These are phyloP conservation scores for Tenualosa thibaudeaui DNA, from an alignment of 2,797 vertebrate species.

Conservation along the genomic window DNA sequence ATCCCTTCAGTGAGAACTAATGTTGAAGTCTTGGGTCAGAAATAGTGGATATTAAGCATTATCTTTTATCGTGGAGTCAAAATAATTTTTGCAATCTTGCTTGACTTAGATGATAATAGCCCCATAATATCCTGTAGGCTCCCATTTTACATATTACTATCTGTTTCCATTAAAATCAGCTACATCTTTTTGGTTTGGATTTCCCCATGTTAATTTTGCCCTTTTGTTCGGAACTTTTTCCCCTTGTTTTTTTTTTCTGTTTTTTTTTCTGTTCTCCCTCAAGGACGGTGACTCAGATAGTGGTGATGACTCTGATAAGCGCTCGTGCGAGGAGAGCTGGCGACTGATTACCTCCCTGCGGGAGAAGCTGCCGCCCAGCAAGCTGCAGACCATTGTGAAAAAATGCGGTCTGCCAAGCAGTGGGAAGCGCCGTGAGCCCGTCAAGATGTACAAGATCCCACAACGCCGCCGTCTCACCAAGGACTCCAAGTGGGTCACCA, in stretches of 20 bases:
- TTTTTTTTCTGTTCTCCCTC: constrained; percentile 86
- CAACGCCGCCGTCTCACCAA: constrained; percentile 95
- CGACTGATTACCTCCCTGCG: constrained; percentile 98
- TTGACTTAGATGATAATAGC: neutral
- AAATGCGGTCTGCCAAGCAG: constrained; percentile 99
- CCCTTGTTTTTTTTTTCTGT: constrained; percentile 69
- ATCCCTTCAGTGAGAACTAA: neutral
- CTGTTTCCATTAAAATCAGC: constrained; percentile 68
- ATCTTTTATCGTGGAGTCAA: neutral
- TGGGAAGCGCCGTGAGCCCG: constrained; percentile 92
- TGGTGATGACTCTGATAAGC: constrained; percentile 99
- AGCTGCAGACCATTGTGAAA: constrained; percentile 98
- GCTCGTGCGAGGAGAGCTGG: constrained; percentile 99
- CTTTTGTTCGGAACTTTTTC: constrained; percentile 76
- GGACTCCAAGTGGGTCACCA: constrained; percentile 98
- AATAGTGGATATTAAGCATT: neutral
- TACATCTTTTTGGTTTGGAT: constrained; percentile 76
- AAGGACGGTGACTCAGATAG: constrained; percentile 99
- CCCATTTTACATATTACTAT: constrained; percentile 80
- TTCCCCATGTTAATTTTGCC: constrained; percentile 85
- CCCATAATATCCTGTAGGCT: constrained; percentile 47
- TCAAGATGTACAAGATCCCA: constrained; percentile 98
- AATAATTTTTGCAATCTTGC: neutral
- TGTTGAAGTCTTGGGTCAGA: neutral
- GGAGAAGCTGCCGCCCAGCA: constrained; percentile 99